phyloP scores from a whole-genome alignment of 2,888 invertebrate genomes.

The Pelosia muscerda region DNA sequence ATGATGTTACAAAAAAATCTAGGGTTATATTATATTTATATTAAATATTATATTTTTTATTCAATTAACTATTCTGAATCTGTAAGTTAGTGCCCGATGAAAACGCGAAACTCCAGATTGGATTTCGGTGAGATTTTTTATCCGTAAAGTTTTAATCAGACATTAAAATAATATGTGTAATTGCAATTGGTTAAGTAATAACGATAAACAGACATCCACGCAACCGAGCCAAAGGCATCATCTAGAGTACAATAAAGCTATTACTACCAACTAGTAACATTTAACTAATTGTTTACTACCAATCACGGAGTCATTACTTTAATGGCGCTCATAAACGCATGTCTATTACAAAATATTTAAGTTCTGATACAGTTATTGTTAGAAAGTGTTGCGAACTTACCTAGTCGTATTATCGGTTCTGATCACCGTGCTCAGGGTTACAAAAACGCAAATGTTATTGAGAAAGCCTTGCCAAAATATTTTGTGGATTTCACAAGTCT shows the following conservation, averaged over 20 bases:
- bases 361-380: conserved; percentile 37
- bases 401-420: conserved; percentile 34
- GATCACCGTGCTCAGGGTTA: conserved; percentile 59
- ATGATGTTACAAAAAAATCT: too few species aligned
- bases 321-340: conserved; percentile 12
- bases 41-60: too few species aligned
- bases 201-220: too few species aligned
- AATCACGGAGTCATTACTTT: conserved; percentile 14
- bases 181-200: too few species aligned
- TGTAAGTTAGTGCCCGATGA: too few species aligned
- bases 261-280: conserved; percentile 9
- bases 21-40: too few species aligned
- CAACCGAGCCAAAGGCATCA: too few species aligned
- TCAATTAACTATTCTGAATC: too few species aligned
- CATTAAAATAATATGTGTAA: too few species aligned
- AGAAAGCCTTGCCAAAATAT: conserved; percentile 60
- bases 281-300: conserved; percentile 24
- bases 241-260: neutral
- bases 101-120: too few species aligned
- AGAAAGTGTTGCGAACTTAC: conserved; percentile 48
- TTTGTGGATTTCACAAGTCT: conserved; percentile 58
- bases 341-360: conserved; percentile 25
- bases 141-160: too few species aligned
- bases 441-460: conserved; percentile 58
- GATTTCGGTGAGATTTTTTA: too few species aligned